These are phyloP conservation scores for Dryas iulia DNA, from an alignment of 1,140 invertebrate species.

Conservation along the genomic window DNA sequence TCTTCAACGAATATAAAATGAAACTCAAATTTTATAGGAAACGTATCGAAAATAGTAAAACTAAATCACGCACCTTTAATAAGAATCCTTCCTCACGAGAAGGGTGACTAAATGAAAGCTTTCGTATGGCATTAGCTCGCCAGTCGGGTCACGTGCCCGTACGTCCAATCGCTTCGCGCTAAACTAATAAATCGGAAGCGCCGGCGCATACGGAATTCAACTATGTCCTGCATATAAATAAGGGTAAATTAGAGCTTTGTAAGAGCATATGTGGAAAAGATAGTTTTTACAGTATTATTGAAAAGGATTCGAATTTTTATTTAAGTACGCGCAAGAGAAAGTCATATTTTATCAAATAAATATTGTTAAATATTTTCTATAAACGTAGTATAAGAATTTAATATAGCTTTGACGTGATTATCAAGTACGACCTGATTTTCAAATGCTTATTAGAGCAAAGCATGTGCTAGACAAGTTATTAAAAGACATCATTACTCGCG, in stretches of 20 bases:
- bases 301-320: not conserved
- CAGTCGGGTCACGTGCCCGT: slow-evolving; percentile 55
- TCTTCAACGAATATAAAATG: too few relatives aligned
- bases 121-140: slow-evolving; percentile 28
- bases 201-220: slow-evolving; percentile 59
- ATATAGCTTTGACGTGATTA: not conserved
- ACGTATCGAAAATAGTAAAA: slow-evolving; percentile 2
- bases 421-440: not conserved
- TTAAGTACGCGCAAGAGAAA: not conserved
- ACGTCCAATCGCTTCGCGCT: slow-evolving; percentile 70
- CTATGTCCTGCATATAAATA: slow-evolving; percentile 51
- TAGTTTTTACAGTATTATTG: not conserved
- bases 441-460: not conserved
- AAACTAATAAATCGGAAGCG: slow-evolving; percentile 73
- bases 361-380: not conserved
- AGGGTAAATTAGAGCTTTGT: slow-evolving; percentile 23
- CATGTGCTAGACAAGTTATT: slow-evolving; percentile 7
- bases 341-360: not conserved
- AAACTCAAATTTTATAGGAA: not conserved
- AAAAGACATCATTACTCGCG: slow-evolving; percentile 1
- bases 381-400: not conserved
- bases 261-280: slow-evolving; percentile 3
- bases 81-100: slow-evolving; percentile 10
- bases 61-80: slow-evolving; percentile 11
- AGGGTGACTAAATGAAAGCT: slow-evolving; percentile 28